Evolutionary conservation across 2,113 vertebrate species (phyloP).

Genomic region (Aepyceros melampus): DNA sequence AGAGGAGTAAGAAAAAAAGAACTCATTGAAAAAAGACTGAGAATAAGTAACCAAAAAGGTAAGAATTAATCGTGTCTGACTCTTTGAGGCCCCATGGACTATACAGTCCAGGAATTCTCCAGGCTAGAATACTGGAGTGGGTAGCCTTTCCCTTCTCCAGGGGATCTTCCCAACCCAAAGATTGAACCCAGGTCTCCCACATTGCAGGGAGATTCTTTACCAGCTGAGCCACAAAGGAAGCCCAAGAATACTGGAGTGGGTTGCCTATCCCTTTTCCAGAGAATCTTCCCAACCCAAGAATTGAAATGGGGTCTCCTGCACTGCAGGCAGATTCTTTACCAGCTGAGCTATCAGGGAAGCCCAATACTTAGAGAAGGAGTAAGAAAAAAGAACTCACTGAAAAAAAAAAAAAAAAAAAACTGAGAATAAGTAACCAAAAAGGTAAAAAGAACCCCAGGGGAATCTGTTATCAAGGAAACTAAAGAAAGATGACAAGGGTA

Average conservation of each 20-base stretch:
- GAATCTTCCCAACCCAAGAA: not conserved
- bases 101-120: not conserved
- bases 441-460: not conserved
- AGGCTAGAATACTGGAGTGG: not conserved
- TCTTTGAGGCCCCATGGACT: not conserved
- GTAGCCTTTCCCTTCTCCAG: not conserved
- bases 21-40: not conserved
- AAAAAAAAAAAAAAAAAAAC: not conserved
- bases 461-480: not conserved
- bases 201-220: not conserved
- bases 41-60: not conserved
- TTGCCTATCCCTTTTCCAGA: not conserved
- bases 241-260: not conserved
- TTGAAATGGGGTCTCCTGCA: not conserved
- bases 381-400: not conserved
- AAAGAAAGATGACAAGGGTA: not conserved
- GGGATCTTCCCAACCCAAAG: not conserved
- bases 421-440: not conserved
- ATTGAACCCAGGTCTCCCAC: not conserved
- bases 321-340: not conserved
- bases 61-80: not conserved
- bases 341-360: not conserved
- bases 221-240: not conserved
- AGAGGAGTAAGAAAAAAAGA: not conserved
- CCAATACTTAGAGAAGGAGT: not conserved